Percentiles rank a stretch among this genome's conserved stretches.
These are phyloP conservation scores for Apodemus agrarius DNA, from an alignment of 2,797 vertebrate genomes.

Conservation along the genomic window DNA sequence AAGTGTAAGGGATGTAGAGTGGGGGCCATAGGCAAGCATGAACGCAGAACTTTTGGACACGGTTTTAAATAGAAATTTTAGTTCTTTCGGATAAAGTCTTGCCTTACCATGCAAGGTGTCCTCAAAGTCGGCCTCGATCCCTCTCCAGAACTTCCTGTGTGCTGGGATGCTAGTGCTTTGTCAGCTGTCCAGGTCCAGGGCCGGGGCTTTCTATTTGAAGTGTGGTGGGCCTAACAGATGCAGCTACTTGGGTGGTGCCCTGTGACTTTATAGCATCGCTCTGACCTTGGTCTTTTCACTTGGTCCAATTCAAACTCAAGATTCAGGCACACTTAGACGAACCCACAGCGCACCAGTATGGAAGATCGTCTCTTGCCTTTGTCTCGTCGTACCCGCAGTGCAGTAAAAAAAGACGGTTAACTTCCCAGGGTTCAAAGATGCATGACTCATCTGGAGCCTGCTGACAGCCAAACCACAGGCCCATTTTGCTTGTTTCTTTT, in stretches of 20 bases:
- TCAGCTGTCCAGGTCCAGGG: not conserved
- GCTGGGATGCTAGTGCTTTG: not conserved
- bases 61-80: not conserved
- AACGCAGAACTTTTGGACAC: not conserved
- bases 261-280: not conserved
- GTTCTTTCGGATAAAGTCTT: not conserved
- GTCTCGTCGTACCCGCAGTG: not conserved
- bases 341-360: not conserved
- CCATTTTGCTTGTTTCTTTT: slow-evolving; percentile 43
- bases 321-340: not conserved
- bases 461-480: not conserved
- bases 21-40: not conserved
- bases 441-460: not conserved
- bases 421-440: not conserved
- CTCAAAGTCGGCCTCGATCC: not conserved
- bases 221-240: not conserved
- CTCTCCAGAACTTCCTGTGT: not conserved
- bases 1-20: not conserved
- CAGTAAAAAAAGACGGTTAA: not conserved
- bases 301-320: not conserved
- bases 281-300: not conserved
- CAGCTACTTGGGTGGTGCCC: not conserved
- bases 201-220: not conserved
- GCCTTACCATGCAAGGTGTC: not conserved
- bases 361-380: not conserved